Percentiles rank a stretch among this genome's conserved stretches.
Conservation (phyloP, 2,888 invertebrate genomes). For the Glaucopsyche alexis region DNA sequence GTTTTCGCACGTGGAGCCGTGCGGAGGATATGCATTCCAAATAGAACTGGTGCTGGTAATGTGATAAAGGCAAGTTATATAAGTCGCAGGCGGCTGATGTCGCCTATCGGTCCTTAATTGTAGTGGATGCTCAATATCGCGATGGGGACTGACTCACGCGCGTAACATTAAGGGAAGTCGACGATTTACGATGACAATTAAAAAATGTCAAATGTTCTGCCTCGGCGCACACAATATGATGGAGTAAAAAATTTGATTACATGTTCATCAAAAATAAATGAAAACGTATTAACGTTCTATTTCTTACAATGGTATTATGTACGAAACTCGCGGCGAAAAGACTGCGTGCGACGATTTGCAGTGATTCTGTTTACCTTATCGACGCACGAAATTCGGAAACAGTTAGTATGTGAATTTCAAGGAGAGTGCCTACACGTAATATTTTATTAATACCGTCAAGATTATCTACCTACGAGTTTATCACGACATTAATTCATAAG, state of each 20-base stretch:
- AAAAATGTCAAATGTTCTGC: constrained; percentile 1
- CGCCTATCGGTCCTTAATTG: constrained; percentile 19
- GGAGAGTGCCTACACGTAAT: not conserved
- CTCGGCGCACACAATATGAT: not conserved
- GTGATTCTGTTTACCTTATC: not conserved
- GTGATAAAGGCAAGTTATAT: constrained; percentile 25
- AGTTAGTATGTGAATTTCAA: not conserved
- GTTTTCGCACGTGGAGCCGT: constrained; percentile 5
- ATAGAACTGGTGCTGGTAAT: constrained; percentile 15
- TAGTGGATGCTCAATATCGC: constrained; percentile 20
- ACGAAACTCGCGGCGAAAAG: not conserved
- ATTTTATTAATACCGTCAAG: not conserved
- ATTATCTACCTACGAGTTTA: too few relatives aligned
- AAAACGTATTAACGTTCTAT: not conserved
- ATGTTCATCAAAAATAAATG: not conserved
- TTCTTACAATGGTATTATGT: not conserved
- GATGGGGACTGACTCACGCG: not conserved
- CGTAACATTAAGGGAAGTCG: not conserved
- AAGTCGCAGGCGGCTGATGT: constrained; percentile 20
- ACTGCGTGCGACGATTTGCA: not conserved
- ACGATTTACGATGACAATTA: not conserved
- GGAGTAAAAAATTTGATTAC: not conserved
- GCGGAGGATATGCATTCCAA: constrained; percentile 24
- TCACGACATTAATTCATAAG: not conserved
- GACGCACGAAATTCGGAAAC: not conserved